Evolutionary conservation across 2,888 invertebrate genomes (phyloP), one percentile per base, ranked within the genome.

Genomic region (Melanchra persicariae): DNA sequence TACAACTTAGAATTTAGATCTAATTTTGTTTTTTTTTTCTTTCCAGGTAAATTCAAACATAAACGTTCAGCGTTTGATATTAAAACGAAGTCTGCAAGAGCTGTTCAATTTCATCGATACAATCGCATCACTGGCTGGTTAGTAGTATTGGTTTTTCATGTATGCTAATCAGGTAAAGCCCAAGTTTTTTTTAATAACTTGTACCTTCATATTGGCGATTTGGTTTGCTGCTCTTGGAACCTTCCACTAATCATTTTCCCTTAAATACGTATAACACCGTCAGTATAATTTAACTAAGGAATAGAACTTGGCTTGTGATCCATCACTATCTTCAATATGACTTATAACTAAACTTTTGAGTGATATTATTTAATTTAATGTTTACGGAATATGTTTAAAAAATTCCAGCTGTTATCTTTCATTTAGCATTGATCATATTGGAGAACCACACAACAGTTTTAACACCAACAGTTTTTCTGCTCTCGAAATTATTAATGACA

Each of bases 191-290:
- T 86, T 85, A 84, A 85, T 74, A 80, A 85, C 78, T 85, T 86
- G 70, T 80, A 89, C 82, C 85, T 87, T 86, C 87, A 88, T 89
- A 91, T 90, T 86, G 81, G 83, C 84, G 77, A 87, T 89, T 91
- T 88, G 85, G 85, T 87, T 82, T 84, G 85, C 67, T 67, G n/a
- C 79, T 86, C 85, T 85, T 82, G 78, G 85, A 86, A 85, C 84
- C 81, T 86, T 88, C 83, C 68, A 72, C 87, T 85, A 67, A 85
- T 88, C 76, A 75, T 84, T 78, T 79, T 77, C 81, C 85, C 86
- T 85, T 91, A 91, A 90, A 91, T 89, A 89, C 91, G 91, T 91
- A 12, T n/a, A n/a, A n/a, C 37, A 90, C 89, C 85, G 81, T 70
- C 77, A 59, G 4, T 0, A 22, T 0, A 22, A 8, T 24, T 24